Base-by-base conservation (phyloP, 2,797 vertebrate species). In the Crenuchus spilurus region DNA sequence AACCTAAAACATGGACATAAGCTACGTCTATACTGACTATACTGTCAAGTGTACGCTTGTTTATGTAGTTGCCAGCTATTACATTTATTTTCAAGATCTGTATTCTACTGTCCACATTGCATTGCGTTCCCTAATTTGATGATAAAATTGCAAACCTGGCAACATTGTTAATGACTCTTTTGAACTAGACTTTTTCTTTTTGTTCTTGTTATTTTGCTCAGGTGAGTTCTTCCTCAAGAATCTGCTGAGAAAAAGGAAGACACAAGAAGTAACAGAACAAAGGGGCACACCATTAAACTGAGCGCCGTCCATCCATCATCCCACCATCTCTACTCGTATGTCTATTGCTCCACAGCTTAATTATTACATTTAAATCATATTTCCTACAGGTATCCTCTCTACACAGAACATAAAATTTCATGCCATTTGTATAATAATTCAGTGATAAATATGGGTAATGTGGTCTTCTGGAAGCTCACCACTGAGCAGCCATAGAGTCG, bases 171-270 rank as follows among this genome's bases (percentile, higher is more conserved):
- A 30, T 20, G 44, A 37, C 44, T 22, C 2, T 22, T 51, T 24
- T 58, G 35, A 31, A 5, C 35, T 14, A 57, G 35, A 48, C 42
- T 10, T 1, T 58, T 11, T 10, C 0, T 24, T 31, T 26, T 4
- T 22, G n/a, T 64, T 46, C 24, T 41, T 61, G 0, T 35, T 52
- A 44, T 30, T 33, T 60, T 72, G 44, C 73, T 68, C 80, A 99
- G 97, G 98, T 44, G 97, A 99, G 92, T 99, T 97, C 88, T 99
- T 99, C 91, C 87, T 99, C 88, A 99, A 97, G 91, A 98, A 97
- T 82, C 90, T 99, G 31, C 90, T 99, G 64, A 86, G 94, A 79
- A 94, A 94, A 86, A 95, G 92, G 83, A 95, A 93, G 88, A 88
- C 83, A 60, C 94, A 94, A 81, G 93, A 52, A 0, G 8, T 37